Evolutionary conservation across 2,113 vertebrate genomes (phyloP), one percentile per base, ranked within the genome.

Genomic region (Coturnix japonica): DNA sequence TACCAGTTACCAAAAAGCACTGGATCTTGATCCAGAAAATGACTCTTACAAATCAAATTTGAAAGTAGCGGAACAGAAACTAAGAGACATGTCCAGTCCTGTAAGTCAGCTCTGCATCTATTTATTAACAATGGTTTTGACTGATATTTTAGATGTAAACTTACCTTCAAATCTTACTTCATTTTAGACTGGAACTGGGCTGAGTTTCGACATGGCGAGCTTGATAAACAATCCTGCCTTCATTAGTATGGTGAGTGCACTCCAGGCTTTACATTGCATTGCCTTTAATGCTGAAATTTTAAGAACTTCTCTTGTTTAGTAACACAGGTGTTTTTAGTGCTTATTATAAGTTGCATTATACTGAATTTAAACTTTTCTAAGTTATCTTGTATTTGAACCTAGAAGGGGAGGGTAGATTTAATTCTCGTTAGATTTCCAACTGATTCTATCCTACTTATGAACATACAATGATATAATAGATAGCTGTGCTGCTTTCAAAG

Each of bases 211-310:
- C 97, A 99, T 99, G 99, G 98, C 99, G 37, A 99, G 99, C 93
- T 98, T 99, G 96, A 99, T 99, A 97, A 99, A 99, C 97, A 99
- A 99, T 97, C 99, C 99, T 49, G 99, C 99, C 43, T 99, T 99
- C 97, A 99, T 99, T 96, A 99, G 99, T 96, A 99, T 99, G 99
- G 99, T 99, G 89, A 98, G 98, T 96, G 33, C 56, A 86, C 89
- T 71, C 94, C 23, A 89, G 70, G 60, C 31, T 87, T 86, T 60
- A 75, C 31, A 13, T 81, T 80, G 31, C 22, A 39, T 28, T 35
- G 12, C 69, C 85, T 81, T 70, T 67, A 67, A 87, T 57, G 79
- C 19, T 20, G n/a, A 54, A 70, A 13, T 80, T 85, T 23, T 63
- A 79, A 63, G 66, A 71, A 88, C 11, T 64, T 13, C 10, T 61